Conservation (phyloP, 2,797 vertebrate species). For the Argyrosomus regius region DNA sequence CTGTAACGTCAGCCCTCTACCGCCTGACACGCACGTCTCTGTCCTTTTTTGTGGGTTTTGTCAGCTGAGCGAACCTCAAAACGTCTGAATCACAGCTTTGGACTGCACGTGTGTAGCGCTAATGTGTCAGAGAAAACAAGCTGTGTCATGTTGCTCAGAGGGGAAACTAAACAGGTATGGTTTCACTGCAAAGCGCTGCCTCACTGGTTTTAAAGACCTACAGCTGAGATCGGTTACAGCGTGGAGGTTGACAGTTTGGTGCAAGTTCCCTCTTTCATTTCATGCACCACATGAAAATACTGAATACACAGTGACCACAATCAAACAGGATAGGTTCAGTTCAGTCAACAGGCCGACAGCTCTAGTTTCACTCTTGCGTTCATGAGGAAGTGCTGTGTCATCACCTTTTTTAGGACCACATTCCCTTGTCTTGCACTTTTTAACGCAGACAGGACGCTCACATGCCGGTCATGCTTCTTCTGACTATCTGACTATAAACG, state of each 20-base stretch:
- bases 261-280: slow-evolving; percentile 22
- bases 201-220: slow-evolving; percentile 18
- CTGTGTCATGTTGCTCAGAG: slow-evolving; percentile 31
- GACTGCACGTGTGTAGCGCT: no score
- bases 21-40: slow-evolving; percentile 15
- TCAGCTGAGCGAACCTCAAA: slow-evolving; percentile 2
- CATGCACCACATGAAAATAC: not conserved
- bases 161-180: slow-evolving; percentile 41
- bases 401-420: slow-evolving; percentile 38
- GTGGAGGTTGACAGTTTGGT: not conserved
- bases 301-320: not conserved
- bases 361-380: not conserved
- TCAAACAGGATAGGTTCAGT: not conserved
- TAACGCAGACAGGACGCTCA: slow-evolving; percentile 54
- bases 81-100: not conserved
- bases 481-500: slow-evolving; percentile 35
- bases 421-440: slow-evolving; percentile 31
- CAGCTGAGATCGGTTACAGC: slow-evolving; percentile 11
- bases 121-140: slow-evolving; percentile 32
- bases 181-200: slow-evolving; percentile 43
- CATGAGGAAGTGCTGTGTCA: slow-evolving; percentile 49
- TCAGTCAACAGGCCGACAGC: not conserved
- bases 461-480: slow-evolving; percentile 69
- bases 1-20: slow-evolving; percentile 44
- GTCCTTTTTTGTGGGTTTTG: slow-evolving; percentile 7